These are phyloP conservation scores for Hermaeophaga mercurialis DNA, from an alignment of 2,888 invertebrate genomes.

Conservation along the genomic window DNA sequence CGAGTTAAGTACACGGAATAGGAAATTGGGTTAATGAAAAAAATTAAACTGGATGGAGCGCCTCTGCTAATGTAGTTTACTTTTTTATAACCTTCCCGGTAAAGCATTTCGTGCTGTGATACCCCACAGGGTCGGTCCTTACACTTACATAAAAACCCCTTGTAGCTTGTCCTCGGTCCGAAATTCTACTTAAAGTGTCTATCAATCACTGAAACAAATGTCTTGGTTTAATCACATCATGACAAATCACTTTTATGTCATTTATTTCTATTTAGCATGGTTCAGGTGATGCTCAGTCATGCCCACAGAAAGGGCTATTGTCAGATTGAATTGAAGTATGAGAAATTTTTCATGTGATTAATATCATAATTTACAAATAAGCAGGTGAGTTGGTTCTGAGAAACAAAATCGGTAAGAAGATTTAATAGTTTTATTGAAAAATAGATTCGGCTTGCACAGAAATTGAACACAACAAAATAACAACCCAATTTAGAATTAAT, in stretches of 20 bases:
- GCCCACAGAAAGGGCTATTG: constrained; percentile 26
- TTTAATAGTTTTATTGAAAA: too few relatives aligned
- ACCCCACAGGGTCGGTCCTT: constrained; percentile 34
- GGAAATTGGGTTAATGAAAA: too few relatives aligned
- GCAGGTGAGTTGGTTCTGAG: not conserved
- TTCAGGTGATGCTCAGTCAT: constrained; percentile 30
- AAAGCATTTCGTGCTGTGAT: constrained; percentile 1
- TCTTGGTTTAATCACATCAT: constrained; percentile 39
- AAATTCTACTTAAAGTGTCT: constrained; percentile 40
- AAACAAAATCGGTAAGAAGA: not conserved
- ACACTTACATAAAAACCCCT: constrained; percentile 35
- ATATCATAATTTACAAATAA: constrained; percentile 16
- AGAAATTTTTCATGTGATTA: constrained; percentile 13
- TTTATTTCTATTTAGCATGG: constrained; percentile 27
- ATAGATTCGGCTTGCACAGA: too few relatives aligned
- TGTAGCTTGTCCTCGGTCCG: constrained; percentile 39
- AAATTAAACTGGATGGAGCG: too few relatives aligned
- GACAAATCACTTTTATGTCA: constrained; percentile 43
- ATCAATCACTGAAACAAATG: constrained; percentile 40
- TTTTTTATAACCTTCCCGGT: not conserved
- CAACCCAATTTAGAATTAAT: too few relatives aligned
- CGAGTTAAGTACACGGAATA: too few relatives aligned
- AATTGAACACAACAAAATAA: too few relatives aligned
- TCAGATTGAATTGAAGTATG: constrained; percentile 16
- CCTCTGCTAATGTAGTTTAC: not conserved